Percentiles rank a stretch among this genome's conserved stretches.
Conservation (phyloP, 1,140 invertebrate genomes). For the Rhysida immarginata region DNA sequence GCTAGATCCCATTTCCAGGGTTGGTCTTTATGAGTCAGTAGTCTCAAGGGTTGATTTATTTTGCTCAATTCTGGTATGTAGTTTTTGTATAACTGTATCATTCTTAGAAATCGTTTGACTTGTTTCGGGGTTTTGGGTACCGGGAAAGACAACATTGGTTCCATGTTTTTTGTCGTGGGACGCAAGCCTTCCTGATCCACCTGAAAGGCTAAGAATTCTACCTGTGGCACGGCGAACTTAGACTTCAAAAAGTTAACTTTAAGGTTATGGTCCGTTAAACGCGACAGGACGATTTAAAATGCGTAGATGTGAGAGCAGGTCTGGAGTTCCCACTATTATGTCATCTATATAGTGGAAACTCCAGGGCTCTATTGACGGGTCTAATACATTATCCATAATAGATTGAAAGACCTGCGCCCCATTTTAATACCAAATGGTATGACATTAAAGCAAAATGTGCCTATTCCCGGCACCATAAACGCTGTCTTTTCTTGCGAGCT, state of each 20-base stretch:
- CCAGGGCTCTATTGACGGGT: neutral
- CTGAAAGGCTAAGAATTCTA: neutral
- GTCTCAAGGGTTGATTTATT: neutral
- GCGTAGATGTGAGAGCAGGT: neutral
- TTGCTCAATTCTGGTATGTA: neutral
- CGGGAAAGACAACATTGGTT: neutral
- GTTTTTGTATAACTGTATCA: neutral
- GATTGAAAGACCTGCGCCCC: neutral
- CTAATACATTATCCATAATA: no score
- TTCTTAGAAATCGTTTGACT: neutral
- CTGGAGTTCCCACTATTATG: neutral
- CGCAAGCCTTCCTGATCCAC: neutral
- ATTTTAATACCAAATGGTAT: neutral
- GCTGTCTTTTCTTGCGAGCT: neutral
- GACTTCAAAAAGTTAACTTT: neutral
- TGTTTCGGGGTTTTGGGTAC: neutral
- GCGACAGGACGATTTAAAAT: neutral
- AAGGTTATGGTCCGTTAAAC: neutral
- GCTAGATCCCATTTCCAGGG: neutral
- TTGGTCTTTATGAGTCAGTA: neutral
- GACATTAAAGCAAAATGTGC: neutral
- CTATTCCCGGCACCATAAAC: neutral
- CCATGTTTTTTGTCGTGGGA: neutral
- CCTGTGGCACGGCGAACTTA: neutral
- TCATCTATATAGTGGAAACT: neutral